Base-by-base conservation (phyloP, 2,797 vertebrate genomes). In the Sebastes matsubarae region DNA sequence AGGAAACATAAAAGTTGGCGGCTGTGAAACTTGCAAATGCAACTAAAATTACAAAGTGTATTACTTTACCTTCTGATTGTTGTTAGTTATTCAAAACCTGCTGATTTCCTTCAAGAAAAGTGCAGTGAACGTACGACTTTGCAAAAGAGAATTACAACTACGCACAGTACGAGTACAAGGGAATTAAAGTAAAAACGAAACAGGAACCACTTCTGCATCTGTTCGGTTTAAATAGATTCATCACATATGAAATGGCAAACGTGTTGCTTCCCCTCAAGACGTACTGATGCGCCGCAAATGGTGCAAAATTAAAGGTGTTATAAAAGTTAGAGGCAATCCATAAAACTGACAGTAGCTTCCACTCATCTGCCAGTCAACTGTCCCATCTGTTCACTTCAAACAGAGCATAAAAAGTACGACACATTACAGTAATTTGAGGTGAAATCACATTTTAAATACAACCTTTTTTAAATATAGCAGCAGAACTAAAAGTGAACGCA, bases 331-430 rank as follows among this genome's bases (percentile, higher is more conserved):
- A 68, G 24, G 68, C 38, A 65, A 57, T 20, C 36, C 22, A 38
- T 73, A 52, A 74, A 72, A 59, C 24, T 52, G 58, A 63, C 36
- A 42, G 68, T 29, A 8, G 36, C 52, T 72, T 75, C 32, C 32
- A 3, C 14, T 68, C 55, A 3, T 68, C 55, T 30, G 61, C 38
- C 36, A 82, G 68, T 76, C 59, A 79, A 20, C 25, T 64, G 34
- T 52, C 8, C 79, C 81, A 88, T 87, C 82, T 89, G 85, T 75
- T 83, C 68, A 22, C 66, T 61, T 77, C 22, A 73, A 50, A 34
- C 12, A n/a, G 55, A 72, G 1, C 4, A 16, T 54, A 63, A 79
- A 68, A 72, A 42, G 12, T 24, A 22, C 6, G 24, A 24, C 64
- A 55, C 1, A 22, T 4, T 2, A 14, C 9, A 57, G 6, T 70